These are phyloP conservation scores for Cremastinae sp. DNA, from an alignment of 2,888 invertebrate genomes.

Conservation along the genomic window DNA sequence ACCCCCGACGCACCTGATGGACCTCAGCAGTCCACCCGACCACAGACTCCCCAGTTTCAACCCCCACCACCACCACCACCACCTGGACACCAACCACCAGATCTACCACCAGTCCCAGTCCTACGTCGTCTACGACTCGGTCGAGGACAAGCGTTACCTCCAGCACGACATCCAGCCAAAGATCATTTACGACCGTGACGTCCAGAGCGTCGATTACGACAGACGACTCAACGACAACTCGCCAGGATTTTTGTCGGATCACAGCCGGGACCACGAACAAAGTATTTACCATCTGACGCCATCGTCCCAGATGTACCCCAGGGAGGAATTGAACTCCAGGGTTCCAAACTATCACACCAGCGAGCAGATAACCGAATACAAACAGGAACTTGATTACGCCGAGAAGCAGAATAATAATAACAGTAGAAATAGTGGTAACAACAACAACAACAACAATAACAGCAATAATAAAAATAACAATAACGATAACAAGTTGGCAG, in stretches of 20 bases:
- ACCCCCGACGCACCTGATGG: slow-evolving; percentile 74
- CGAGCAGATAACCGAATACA: slow-evolving; percentile 62
- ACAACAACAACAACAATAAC: no score
- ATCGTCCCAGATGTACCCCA: slow-evolving; percentile 67
- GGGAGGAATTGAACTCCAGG: slow-evolving; percentile 65
- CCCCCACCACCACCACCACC: slow-evolving; percentile 56
- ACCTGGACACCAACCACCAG: slow-evolving; percentile 54
- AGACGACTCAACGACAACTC: slow-evolving; percentile 68
- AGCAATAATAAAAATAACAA: no score
- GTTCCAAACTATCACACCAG: slow-evolving; percentile 52
- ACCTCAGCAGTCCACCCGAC: slow-evolving; percentile 72
- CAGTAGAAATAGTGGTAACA: no score
- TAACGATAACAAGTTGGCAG: no score
- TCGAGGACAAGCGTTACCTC: slow-evolving; percentile 66
- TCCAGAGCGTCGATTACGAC: slow-evolving; percentile 66
- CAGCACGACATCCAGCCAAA: slow-evolving; percentile 65
- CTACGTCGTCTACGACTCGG: slow-evolving; percentile 68
- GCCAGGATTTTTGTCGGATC: slow-evolving; percentile 71
- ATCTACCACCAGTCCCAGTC: slow-evolving; percentile 49
- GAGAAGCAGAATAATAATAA: slow-evolving; percentile 18
- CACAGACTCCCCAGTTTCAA: slow-evolving; percentile 66
- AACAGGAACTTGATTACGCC: slow-evolving; percentile 56
- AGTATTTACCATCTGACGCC: slow-evolving; percentile 68
- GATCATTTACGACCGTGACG: slow-evolving; percentile 65
- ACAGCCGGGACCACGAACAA: slow-evolving; percentile 72